A percentile compares a stretch with the other conserved stretches of the same genome.
phyloP scores from a whole-genome alignment of 2,888 invertebrate genomes.

The Diplazon laetatorius region DNA sequence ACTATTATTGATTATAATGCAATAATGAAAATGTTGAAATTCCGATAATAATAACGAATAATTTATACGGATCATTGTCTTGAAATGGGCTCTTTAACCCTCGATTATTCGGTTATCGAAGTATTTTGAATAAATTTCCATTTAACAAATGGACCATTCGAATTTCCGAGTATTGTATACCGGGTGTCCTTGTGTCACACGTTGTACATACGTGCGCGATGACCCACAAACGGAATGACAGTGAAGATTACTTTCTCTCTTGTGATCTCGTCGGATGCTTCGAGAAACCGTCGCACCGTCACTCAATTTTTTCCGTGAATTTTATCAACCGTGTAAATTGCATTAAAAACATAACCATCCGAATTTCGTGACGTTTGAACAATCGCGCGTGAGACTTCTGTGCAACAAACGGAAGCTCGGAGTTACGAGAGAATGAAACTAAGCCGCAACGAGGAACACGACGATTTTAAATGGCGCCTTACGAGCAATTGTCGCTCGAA shows the following conservation, averaged over 20 bases:
- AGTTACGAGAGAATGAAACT: constrained; percentile 23
- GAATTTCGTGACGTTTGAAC: too few relatives aligned
- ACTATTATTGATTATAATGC: too few relatives aligned
- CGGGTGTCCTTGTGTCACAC: constrained; percentile 27
- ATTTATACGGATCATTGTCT: too few relatives aligned
- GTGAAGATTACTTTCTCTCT: constrained; percentile 56
- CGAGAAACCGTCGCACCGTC: neutral
- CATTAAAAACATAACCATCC: too few relatives aligned
- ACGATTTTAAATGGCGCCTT: constrained; percentile 19
- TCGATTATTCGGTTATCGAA: too few relatives aligned
- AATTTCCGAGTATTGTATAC: constrained; percentile 1
- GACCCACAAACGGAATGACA: constrained; percentile 38
- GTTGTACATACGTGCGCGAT: neutral
- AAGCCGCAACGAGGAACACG: neutral
- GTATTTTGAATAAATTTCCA: too few relatives aligned
- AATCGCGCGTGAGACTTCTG: neutral
- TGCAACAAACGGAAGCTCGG: constrained; percentile 18
- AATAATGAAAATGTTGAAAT: too few relatives aligned
- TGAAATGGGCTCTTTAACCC: too few relatives aligned
- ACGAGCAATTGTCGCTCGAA: neutral
- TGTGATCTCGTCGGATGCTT: neutral
- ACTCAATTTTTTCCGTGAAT: neutral
- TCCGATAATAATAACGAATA: too few relatives aligned
- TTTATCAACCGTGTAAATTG: too few relatives aligned
- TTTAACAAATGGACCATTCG: constrained; percentile 14